Evolutionary conservation across 2,888 invertebrate genomes (phyloP).

Genomic region (Listrodromus nycthemerus): DNA sequence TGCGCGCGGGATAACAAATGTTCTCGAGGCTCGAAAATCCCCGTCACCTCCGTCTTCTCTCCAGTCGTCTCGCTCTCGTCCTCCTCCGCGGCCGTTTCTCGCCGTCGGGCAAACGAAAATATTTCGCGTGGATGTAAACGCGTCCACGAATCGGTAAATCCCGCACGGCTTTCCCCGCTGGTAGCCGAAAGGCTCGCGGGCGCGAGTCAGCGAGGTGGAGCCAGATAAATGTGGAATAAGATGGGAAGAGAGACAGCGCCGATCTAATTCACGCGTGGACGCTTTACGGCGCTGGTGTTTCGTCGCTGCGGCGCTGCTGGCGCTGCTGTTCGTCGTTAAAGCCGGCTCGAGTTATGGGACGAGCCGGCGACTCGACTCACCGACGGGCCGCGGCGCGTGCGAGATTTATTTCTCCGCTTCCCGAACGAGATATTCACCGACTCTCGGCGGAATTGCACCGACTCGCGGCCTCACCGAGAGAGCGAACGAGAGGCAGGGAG

Average conservation of each 20-base stretch:
- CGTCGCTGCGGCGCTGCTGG: constrained; percentile 31
- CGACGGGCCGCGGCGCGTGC: constrained; percentile 52
- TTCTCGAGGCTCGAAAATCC: not conserved
- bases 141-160: constrained; percentile 72
- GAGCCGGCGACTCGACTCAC: constrained; percentile 31
- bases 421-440: constrained; percentile 59
- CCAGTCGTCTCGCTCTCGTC: not conserved
- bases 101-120: constrained; percentile 54
- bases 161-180: constrained; percentile 45
- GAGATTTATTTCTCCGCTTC: constrained; percentile 63
- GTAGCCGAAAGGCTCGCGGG: constrained; percentile 9
- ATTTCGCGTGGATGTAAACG: constrained; percentile 69
- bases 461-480: not conserved
- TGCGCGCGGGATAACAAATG: constrained; percentile 16
- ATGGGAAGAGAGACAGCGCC: constrained; percentile 23
- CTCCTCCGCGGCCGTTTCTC: not conserved
- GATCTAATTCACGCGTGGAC: constrained; percentile 64
- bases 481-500: not conserved
- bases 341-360: constrained; percentile 71
- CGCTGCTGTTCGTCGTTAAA: constrained; percentile 70
- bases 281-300: constrained; percentile 43
- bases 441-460: constrained; percentile 45
- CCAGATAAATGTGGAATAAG: constrained; percentile 40
- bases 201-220: constrained; percentile 25
- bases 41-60: not conserved